Evolutionary conservation across 1,140 invertebrate species (phyloP).

Genomic region (Caenorhabditis remanei): DNA sequence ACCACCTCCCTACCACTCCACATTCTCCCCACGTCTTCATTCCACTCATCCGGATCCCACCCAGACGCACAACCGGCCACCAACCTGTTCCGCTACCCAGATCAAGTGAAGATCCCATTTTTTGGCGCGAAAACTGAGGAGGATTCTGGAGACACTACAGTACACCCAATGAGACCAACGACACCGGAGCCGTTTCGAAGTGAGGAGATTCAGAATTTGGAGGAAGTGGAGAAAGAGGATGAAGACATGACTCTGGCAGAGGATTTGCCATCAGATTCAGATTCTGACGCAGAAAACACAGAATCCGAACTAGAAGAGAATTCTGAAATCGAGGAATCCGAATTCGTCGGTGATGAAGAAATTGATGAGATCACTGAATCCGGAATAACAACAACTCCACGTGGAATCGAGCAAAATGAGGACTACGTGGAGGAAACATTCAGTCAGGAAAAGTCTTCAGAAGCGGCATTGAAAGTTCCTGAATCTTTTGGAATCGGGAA

Average conservation of each 20-base stretch:
- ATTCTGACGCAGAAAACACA: not conserved
- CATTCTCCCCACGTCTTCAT: constrained; percentile 8
- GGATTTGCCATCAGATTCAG: not conserved
- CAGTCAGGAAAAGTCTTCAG: not conserved
- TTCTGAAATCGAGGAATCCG: not conserved
- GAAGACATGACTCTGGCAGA: too few relatives aligned
- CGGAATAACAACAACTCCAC: not conserved
- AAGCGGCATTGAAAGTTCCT: not conserved
- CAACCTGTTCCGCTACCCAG: constrained; percentile 3
- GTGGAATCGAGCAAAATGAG: constrained; percentile 12
- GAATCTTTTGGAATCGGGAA: not conserved
- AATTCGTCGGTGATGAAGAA: not conserved
- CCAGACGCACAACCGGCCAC: constrained; percentile 4
- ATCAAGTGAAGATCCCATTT: constrained; percentile 27
- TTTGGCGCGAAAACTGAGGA: not conserved
- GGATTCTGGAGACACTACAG: not conserved
- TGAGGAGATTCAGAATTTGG: constrained; percentile 8
- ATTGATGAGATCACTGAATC: not conserved
- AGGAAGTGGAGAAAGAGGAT: not conserved
- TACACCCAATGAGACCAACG: not conserved
- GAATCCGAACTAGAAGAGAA: not conserved
- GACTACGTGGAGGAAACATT: constrained; percentile 41
- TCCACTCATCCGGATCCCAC: constrained; percentile 8
- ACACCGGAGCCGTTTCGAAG: constrained; percentile 1
- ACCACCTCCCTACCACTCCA: not conserved